Evolutionary conservation across 2,113 vertebrate species (phyloP), one percentile per base, ranked within the genome.

Genomic region (Alligator sinensis): DNA sequence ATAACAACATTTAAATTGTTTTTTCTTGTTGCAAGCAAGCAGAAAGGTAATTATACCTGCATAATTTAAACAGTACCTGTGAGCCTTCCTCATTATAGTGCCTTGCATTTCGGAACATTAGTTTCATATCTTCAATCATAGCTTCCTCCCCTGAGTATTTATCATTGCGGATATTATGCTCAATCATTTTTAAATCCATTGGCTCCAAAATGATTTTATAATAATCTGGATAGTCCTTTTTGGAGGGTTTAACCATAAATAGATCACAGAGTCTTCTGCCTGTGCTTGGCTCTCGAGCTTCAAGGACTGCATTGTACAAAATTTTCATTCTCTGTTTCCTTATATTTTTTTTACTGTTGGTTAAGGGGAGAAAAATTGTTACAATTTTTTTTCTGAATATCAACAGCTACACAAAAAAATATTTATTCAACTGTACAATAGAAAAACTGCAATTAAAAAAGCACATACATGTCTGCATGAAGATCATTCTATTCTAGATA

Each of bases 81-180:
- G 99, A 99, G 84, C 99, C 99, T 86, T 99, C 99, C 96, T 99
- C 99, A 1, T 99, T 99, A 96, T 99, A 99, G 95, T 99, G 99
- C 55, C 99, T 98, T 14, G 99, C 99, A 75, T 99, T 99, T 11
- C 99, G 99, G 94, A 99, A 99, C 99, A 99, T 99, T 84, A 99
- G 98, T 96, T 98, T 99, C 98, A 99, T 99, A 91, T 99, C 99
- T 80, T 99, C 99, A 79, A 99, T 98, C 99, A 99, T 99, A 61
- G 97, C 96, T 61, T 99, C 99, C 83, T 99, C 99, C 1, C 97
- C 99, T 66, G 93, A 59, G 14, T 99, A 99, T 96, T 99, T 99
- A 94, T 99, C 99, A 12, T 98, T 98, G 77, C 99, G 99, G 95
- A 99, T 99, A 97, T 99, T 99, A 97, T 99, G 98, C 66, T 99